A percentile compares a stretch with the other conserved stretches of the same genome.
phyloP scores from a whole-genome alignment of 2,113 vertebrate genomes.

The Gymnorhina tibicen region DNA sequence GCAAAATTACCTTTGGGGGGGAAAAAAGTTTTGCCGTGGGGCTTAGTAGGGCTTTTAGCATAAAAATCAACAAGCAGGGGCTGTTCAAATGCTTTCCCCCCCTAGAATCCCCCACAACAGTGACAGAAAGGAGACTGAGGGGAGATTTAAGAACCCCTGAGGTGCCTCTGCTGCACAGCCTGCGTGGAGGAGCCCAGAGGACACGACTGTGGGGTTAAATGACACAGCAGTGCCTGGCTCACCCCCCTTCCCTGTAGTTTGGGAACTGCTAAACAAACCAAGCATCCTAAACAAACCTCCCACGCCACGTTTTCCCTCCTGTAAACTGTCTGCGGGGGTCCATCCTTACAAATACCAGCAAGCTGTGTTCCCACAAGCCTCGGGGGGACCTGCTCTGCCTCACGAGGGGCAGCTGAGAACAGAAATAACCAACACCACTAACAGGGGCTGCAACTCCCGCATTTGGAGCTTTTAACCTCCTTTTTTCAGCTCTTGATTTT shows the following conservation, averaged over 20 bases:
- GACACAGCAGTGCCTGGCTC: not conserved
- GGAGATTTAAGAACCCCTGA: not conserved
- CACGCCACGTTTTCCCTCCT: not conserved
- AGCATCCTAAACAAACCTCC: not conserved
- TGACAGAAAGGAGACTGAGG: not conserved
- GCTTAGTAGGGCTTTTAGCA: fast-evolving
- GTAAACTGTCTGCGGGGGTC: not conserved
- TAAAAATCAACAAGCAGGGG: too few relatives aligned
- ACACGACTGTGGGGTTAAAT: not conserved
- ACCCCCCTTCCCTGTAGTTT: not conserved
- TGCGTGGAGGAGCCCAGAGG: not conserved
- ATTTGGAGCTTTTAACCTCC: not conserved
- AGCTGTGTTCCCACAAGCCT: fast-evolving
- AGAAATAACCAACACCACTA: fast-evolving
- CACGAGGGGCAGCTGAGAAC: fast-evolving
- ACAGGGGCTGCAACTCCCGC: not conserved
- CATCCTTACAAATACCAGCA: fast-evolving
- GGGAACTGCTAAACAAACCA: not conserved
- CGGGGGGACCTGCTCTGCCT: not conserved
- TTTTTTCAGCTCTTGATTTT: not conserved
- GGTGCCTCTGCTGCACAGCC: not conserved
- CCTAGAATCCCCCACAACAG: not conserved
- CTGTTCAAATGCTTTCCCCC: too few relatives aligned
- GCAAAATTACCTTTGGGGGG: not conserved
- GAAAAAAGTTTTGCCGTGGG: not conserved